Percentiles rank a stretch among this genome's conserved stretches.
phyloP scores from a whole-genome alignment of 2,797 vertebrate genomes.

The Tadarida brasiliensis region DNA sequence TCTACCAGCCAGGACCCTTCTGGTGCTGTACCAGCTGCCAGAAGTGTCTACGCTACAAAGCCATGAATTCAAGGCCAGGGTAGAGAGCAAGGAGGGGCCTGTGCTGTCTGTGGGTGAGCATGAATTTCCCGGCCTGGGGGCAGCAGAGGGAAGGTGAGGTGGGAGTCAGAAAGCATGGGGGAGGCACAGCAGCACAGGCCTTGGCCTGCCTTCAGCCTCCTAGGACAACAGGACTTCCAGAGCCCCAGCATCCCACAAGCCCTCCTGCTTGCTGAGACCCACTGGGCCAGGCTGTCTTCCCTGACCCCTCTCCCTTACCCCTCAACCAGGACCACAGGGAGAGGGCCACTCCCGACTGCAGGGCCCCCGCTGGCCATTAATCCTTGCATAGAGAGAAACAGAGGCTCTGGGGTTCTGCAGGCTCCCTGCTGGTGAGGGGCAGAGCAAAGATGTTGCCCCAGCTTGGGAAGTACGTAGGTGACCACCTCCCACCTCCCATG shows the following conservation, averaged over 20 bases:
- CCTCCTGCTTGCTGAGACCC: neutral
- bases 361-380: neutral
- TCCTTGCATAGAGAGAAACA: neutral
- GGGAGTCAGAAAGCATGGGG: neutral
- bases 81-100: neutral
- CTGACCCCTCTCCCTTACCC: neutral
- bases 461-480: neutral
- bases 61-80: neutral
- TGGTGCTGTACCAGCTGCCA: slow-evolving; percentile 20
- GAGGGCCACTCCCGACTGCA: neutral
- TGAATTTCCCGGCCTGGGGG: neutral
- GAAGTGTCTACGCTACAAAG: neutral
- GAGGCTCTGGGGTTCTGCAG: neutral
- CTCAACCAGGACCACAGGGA: neutral
- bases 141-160: neutral
- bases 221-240: neutral
- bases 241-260: neutral
- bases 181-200: neutral
- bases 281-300: neutral
- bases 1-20: neutral
- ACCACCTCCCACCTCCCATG: neutral
- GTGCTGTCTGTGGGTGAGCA: neutral
- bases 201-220: neutral
- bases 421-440: neutral
- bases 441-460: neutral